Base-by-base conservation (phyloP, 1,140 invertebrate genomes). In the Bombus terrestris region DNA sequence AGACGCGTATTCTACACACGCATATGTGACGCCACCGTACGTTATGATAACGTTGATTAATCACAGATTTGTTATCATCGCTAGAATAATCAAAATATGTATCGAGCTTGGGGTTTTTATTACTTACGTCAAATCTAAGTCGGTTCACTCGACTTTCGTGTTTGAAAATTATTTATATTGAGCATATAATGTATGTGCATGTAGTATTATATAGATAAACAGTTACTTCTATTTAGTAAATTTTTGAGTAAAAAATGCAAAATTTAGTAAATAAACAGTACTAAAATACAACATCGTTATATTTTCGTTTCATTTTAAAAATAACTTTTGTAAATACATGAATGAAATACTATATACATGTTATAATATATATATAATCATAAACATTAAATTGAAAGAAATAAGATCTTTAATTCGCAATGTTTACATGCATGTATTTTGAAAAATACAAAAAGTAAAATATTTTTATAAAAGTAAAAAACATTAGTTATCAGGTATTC, bases 41-140 rank as follows among this genome's bases (percentile, higher is more conserved):
- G 32, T 37, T 80, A 37, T 41, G 76, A 84, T 80, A 71, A 72
- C 22, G 13, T 84, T 78, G 6, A 41, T 72, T 84, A 84, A 84
- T 84, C 75, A 64, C 32, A 53, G 41, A 79, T 77, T 71, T 3
- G 9, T 80, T 84, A 84, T 72, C 66, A 62, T 25, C 22, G 25
- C 10, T 71, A 41, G 39, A 79, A 77, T 72, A 72, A 80, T 62
- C 43, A 57, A 71, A 78, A 71, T 43, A 62, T 25, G 9, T 69
- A 78, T 37, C 59, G 6, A 18, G 5, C 13, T 79, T 9, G 8
- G 9, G 13, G 18, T 59, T 39, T 53, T 37, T 83, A 35, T 74
- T 12, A 6, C 25, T 37, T 47, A 47, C 32, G 22, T 79, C 62
- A 68, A 66, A 43, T 35, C 66, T 1, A n/a, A 28, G 10, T n/a